Evolutionary conservation across 2,888 invertebrate genomes (phyloP), one percentile per base, ranked within the genome.

Genomic region (Agrenia bidenticulata): DNA sequence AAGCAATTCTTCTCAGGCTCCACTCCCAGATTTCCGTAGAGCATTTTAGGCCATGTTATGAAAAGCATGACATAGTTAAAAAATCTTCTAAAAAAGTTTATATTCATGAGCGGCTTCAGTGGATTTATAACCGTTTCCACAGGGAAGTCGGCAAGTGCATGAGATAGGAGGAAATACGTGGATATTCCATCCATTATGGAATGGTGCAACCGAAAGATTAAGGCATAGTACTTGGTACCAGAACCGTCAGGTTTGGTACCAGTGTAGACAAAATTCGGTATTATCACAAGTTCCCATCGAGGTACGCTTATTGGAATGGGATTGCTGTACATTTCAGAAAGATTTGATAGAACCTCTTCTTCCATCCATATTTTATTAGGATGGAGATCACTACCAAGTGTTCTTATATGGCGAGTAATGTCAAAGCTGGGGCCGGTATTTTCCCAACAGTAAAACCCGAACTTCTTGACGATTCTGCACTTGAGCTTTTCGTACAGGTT

Each of bases 401-500:
- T 13, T 49, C 54, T 37, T 2, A 66, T 51, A 57, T 66, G 66
- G 2, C 54, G 19, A 2, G 23, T 13, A 11, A 66, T 32, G 24
- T 59, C 49, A 54, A 66, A 62, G n/a, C 17, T 17, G 39, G 9
- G 15, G 15, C 39, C 15, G 39, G 39, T 39, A 7, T 62, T 49
- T 62, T 66, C 54, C 66, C 66, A 66, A 27, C 53, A 58, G 45
- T 42, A 53, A 26, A 62, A 62, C 15, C 62, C 62, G 13, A 58
- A 45, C 24, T 62, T 66, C 27, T 21, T 23, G 15, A 24, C 13
- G 7, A 39, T 32, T 1, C 15, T 7, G 1, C 19, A 19, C 4
- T n/a, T 15, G 1, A 66, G 19, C 27, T 66, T 66, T 45, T 21
- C n/a, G 15, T 57, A 61, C 39, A 39, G 15, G 39, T 39, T 15